Base-by-base conservation (phyloP, 2,888 invertebrate genomes). In the Galeopsomyia nigrocyanea region DNA sequence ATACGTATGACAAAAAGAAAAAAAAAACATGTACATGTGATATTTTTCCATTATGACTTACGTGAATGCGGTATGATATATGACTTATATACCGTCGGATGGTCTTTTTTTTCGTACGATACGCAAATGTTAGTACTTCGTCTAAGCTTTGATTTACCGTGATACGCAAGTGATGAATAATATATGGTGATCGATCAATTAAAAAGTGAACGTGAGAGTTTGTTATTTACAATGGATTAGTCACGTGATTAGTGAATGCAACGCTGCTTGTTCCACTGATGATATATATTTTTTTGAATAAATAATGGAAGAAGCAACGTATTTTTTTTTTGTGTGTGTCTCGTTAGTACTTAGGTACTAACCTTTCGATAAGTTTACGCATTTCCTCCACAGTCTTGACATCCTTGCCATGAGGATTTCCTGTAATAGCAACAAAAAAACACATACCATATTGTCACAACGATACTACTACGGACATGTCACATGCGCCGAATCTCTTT, bases 321-420 rank as follows among this genome's bases (percentile, higher is more conserved):
- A 26, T 16, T 3, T 26, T 26, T 14, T 47, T 31, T 17, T 57
- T 16, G 51, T 19, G 14, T 22, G 26, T 14, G 58, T 53, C 14
- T 66, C 46, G 73, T 74, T 71, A 74, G 65, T 68, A 71, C 63
- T 51, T 58, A 50, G 80, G 82, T 88, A 93, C 92, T 94, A 92
- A 96, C 96, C 95, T 96, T 93, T 96, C 96, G 90, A 96, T 94
- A 90, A 96, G 94, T 92, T 95, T 96, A 90, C 96, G 93, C 94
- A 96, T 95, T 92, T 96, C 96, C 91, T 96, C 96, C 89, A 93
- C 94, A 90, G 94, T 92, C 92, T 95, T 93, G 90, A 94, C 94
- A 92, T 95, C 95, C 94, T 95, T 95, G 90, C 89, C 88, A 88
- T 89, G 90, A 88, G 89, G 89, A 89, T 90, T 90, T 87, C 88